These are phyloP conservation scores for Crotalus helleri DNA, from an alignment of 2,113 vertebrate species.

Conservation along the genomic window DNA sequence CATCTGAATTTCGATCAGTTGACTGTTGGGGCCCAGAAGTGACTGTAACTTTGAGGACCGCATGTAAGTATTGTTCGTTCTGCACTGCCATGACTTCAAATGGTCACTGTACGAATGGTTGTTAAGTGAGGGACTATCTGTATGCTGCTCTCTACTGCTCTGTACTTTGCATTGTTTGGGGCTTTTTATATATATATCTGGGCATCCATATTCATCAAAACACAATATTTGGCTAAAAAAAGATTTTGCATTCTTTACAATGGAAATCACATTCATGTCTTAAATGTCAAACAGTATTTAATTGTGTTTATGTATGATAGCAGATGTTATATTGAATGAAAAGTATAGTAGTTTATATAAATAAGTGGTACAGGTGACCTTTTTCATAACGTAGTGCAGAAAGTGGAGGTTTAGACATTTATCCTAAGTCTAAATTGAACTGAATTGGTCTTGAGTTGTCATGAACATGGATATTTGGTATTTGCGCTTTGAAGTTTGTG, in stretches of 20 bases:
- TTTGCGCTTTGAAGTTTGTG: background rate
- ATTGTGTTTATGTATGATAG: background rate
- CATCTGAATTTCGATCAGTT: background rate
- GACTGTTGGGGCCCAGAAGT: background rate
- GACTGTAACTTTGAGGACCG: background rate
- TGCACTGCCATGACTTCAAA: background rate
- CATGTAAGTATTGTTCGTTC: background rate
- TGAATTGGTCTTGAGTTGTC: background rate
- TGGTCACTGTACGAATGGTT: background rate
- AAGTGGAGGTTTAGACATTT: background rate
- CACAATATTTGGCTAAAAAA: background rate
- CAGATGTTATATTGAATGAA: constrained; percentile 33
- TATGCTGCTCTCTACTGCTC: background rate
- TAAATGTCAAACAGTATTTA: background rate
- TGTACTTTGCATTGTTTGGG: rapidly evolving
- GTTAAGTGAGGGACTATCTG: background rate
- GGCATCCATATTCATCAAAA: rapidly evolving
- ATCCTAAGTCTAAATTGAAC: background rate
- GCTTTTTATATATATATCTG: background rate
- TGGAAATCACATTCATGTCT: background rate
- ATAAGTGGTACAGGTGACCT: constrained; percentile 23
- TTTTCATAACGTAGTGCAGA: background rate
- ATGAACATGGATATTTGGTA: background rate
- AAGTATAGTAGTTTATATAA: constrained; percentile 49
- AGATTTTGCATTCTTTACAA: background rate